Evolutionary conservation across 2,888 invertebrate species (phyloP).

Genomic region (Druceiella hillmani): DNA sequence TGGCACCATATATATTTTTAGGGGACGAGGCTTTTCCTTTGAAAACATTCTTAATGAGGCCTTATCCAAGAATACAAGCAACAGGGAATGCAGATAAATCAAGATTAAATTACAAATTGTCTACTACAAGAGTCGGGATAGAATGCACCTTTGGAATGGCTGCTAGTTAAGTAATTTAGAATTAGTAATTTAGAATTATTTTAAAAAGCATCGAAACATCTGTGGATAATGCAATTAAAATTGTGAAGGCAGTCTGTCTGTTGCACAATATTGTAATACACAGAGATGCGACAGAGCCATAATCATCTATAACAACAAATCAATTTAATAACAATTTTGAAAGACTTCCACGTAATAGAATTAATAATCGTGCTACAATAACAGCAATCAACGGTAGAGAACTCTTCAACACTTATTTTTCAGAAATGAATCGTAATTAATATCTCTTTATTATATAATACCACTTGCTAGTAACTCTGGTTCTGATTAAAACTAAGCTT

Average conservation of each 20-base stretch:
- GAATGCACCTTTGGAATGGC: conserved; percentile 11
- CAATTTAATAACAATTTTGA: too few relatives aligned
- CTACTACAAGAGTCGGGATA: conserved; percentile 8
- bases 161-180: too few relatives aligned
- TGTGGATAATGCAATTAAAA: conserved; percentile 8
- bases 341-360: too few relatives aligned
- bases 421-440: too few relatives aligned
- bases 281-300: background rate
- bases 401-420: too few relatives aligned
- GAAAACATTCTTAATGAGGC: too few relatives aligned
- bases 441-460: too few relatives aligned
- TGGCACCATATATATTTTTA: conserved; percentile 10
- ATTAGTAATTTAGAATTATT: conserved; percentile 11
- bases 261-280: conserved; percentile 11
- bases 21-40: conserved; percentile 10
- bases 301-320: too few relatives aligned
- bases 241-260: conserved; percentile 8
- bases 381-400: conserved; percentile 3
- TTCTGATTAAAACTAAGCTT: too few relatives aligned
- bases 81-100: conserved; percentile 8
- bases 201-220: conserved; percentile 5
- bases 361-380: too few relatives aligned
- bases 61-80: conserved; percentile 10
- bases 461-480: too few relatives aligned
- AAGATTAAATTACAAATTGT: conserved; percentile 10